Base-by-base conservation (phyloP, 2,797 vertebrate species). In the Scolopax rusticola region DNA sequence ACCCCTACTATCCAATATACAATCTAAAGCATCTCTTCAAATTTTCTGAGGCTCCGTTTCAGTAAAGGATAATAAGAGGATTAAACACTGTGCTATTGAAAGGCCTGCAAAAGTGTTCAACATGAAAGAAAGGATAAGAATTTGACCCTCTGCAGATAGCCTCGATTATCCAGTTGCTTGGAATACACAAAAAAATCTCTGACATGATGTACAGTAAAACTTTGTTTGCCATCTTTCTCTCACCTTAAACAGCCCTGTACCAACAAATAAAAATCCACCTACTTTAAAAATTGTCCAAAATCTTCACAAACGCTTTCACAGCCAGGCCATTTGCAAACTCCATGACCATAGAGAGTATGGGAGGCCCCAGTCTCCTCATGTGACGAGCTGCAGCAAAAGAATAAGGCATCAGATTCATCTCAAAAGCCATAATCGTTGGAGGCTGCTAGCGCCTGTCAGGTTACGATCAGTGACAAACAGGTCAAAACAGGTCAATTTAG, bases 271-370 rank as follows among this genome's bases (percentile, higher is more conserved):
- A 87, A 91, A 93, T 77, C 71, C 92, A 98, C 99, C 98, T 99
- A 99, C 99, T 99, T 99, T 98, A 99, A 99, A 99, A 99, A 99
- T 97, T 99, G 99, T 98, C 99, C 99, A 95, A 99, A 99, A 98
- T 99, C 99, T 97, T 99, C 99, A 95, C 99, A 99, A 98, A 99
- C 98, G 96, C 98, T 99, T 98, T 99, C 99, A 97, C 99, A 99
- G 98, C 99, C 99, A 74, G 99, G 99, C 99, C 99, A 99, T 98
- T 99, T 99, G 97, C 99, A 99, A 97, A 99, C 99, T 88, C 99
- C 99, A 92, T 99, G 99, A 94, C 99, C 99, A 76, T 99, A 99
- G 95, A 99, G 99, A 84, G 99, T 99, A 98, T 99, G 99, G 95
- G 99, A 99, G 84, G 99, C 99, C 95, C 99, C 99, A 71, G 98